A percentile compares a stretch with the other conserved stretches of the same genome.
Conservation (phyloP, 2,888 invertebrate species). For the Petrophora chlorosata region DNA sequence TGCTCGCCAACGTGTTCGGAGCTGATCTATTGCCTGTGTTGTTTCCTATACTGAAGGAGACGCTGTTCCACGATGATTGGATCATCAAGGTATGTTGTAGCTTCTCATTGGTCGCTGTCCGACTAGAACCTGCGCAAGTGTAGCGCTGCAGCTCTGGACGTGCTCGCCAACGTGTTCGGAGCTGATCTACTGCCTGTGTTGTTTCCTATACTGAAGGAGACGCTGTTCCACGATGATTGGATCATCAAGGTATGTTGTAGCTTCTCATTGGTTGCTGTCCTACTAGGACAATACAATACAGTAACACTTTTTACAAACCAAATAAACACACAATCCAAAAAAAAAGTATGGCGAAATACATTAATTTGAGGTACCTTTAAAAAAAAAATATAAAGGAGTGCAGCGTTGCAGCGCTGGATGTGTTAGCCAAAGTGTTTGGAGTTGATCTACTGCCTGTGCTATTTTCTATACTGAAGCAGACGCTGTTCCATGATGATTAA, state of each 20-base stretch:
- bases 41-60: slow-evolving; percentile 98
- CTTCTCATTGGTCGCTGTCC: too few relatives aligned
- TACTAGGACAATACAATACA: too few relatives aligned
- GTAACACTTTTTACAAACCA: too few relatives aligned
- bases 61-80: slow-evolving; percentile 97
- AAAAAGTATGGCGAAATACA: too few relatives aligned
- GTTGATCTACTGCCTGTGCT: slow-evolving; percentile 97
- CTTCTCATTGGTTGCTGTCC: too few relatives aligned
- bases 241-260: slow-evolving; percentile 91
- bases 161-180: slow-evolving; percentile 97
- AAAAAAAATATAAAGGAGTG: too few relatives aligned
- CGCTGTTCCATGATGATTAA: slow-evolving; percentile 97
- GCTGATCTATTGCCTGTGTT: slow-evolving; percentile 97
- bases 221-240: slow-evolving; percentile 97
- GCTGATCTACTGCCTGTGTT: slow-evolving; percentile 97
- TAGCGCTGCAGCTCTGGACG: slow-evolving; percentile 98
- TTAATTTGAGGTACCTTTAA: too few relatives aligned
- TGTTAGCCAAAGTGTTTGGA: slow-evolving; percentile 97
- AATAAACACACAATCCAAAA: too few relatives aligned
- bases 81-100: slow-evolving; percentile 91
- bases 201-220: slow-evolving; percentile 98
- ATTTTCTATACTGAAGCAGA: slow-evolving; percentile 98
- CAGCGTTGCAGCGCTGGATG: slow-evolving; percentile 99
- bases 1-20: slow-evolving; percentile 97
- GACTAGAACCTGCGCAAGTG: slow-evolving; percentile 99